Base-by-base conservation (phyloP, 2,113 vertebrate species). In the Malurus cyaneus region DNA sequence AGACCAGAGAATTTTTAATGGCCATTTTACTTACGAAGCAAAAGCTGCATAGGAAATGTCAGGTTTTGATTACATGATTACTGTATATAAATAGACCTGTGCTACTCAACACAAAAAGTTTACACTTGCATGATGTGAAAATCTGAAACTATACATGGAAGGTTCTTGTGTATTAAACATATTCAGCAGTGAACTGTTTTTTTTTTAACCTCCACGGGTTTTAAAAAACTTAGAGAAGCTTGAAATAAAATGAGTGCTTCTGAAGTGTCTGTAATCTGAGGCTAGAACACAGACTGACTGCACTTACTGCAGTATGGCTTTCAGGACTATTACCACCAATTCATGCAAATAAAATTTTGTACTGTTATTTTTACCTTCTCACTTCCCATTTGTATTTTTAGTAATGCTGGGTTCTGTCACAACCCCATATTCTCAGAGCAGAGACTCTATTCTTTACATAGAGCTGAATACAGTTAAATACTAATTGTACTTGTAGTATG, bases 321-420 rank as follows among this genome's bases (percentile, higher is more conserved):
- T 72, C 65, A 76, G 44, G n/a, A 76, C 36, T 81, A 36, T 57
- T 87, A 76, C 53, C 84, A 88, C 24, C 6, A 74, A 80, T 49
- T 77, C 16, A 82, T 42, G 53, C 61, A 91, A 91, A 84, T 91
- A 71, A 70, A 81, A 61, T 52, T 67, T 32, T 57, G 77, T 69
- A 84, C 73, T 76, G 49, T 79, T 96, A 66, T 67, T 93, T 93
- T 91, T 80, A 72, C 57, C 19, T 89, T 92, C 93, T 84, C 36
- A 65, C 69, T 87, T 91, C 57, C 46, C 77, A 50, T 81, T 87
- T 72, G 41, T 84, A 86, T 93, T 92, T 93, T 89, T 46, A 81
- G 49, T 72, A 64, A 46, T 65, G n/a, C 14, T 67, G 36, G 15
- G 18, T 74, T 79, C 36, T 95, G 73, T 92, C 77, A 93, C 59